phyloP scores from a whole-genome alignment of 2,797 vertebrate genomes.

The Gallinago nigripennis region DNA sequence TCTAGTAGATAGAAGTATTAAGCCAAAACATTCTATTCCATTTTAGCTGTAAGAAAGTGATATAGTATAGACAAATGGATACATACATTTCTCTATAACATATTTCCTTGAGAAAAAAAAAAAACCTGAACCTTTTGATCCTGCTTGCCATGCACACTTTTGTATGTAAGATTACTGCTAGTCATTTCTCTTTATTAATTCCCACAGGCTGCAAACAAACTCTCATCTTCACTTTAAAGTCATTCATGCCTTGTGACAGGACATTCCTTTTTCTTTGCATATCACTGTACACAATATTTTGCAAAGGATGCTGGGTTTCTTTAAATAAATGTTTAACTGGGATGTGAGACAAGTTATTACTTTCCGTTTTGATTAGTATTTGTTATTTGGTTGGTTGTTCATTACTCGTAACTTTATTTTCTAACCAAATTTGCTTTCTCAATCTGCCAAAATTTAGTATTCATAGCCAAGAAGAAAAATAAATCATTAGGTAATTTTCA shows the following conservation, averaged over 20 bases:
- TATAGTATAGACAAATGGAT: background rate
- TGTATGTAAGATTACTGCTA: background rate
- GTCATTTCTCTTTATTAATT: background rate
- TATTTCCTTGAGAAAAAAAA: background rate
- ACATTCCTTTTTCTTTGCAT: background rate
- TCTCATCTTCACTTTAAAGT: background rate
- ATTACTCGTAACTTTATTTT: background rate
- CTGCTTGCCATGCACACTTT: background rate
- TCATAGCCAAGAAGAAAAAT: background rate
- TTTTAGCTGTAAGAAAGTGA: background rate
- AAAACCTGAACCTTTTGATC: background rate
- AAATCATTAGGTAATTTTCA: background rate
- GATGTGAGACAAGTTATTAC: background rate
- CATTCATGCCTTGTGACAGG: background rate
- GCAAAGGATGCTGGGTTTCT: background rate
- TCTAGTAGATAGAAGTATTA: background rate
- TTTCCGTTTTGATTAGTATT: background rate
- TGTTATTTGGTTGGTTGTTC: background rate
- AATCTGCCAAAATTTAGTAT: background rate
- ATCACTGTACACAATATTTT: background rate
- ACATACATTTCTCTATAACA: background rate
- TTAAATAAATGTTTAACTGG: background rate
- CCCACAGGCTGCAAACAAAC: background rate
- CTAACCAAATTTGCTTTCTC: background rate
- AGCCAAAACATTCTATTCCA: background rate